Evolutionary conservation across 2,888 invertebrate species (phyloP).

Genomic region (Epinotia bilunana): DNA sequence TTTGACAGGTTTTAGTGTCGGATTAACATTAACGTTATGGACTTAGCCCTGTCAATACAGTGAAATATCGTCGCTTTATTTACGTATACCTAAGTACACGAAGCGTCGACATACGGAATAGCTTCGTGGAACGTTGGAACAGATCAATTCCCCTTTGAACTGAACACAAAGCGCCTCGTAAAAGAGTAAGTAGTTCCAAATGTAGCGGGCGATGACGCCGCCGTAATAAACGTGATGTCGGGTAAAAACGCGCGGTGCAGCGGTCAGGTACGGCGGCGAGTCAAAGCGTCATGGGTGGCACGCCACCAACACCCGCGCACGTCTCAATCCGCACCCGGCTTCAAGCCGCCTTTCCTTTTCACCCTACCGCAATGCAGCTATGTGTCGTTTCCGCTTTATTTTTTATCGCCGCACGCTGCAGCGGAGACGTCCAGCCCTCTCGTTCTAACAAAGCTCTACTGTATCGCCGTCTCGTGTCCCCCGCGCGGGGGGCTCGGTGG

Average conservation of each 20-base stretch:
- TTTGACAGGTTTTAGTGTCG: slow-evolving; percentile 84
- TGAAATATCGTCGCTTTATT: slow-evolving; percentile 55
- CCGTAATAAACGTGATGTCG: slow-evolving; percentile 81
- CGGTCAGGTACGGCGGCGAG: slow-evolving; percentile 69
- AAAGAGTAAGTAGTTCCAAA: slow-evolving; percentile 79
- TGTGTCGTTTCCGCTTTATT: slow-evolving; percentile 84
- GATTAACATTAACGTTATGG: slow-evolving; percentile 80
- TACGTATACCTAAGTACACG: slow-evolving; percentile 16
- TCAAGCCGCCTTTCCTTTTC: slow-evolving; percentile 83
- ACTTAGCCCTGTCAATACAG: slow-evolving; percentile 75
- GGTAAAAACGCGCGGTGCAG: slow-evolving; percentile 70
- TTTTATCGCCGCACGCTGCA: slow-evolving; percentile 80
- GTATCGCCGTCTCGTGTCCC: slow-evolving; percentile 66
- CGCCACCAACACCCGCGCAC: slow-evolving; percentile 83
- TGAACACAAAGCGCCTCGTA: slow-evolving; percentile 68
- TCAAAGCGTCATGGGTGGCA: slow-evolving; percentile 84
- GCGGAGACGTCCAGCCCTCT: slow-evolving; percentile 78
- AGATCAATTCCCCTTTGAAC: slow-evolving; percentile 80
- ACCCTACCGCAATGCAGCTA: slow-evolving; percentile 84
- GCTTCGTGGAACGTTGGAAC: slow-evolving; percentile 64
- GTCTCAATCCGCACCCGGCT: slow-evolving; percentile 84
- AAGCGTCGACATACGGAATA: slow-evolving; percentile 74
- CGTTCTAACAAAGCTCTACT: slow-evolving; percentile 71
- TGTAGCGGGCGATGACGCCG: slow-evolving; percentile 72
- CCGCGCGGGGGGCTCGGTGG: slow-evolving; percentile 65